Evolutionary conservation across 2,113 vertebrate species (phyloP).

Genomic region (Tursiops truncatus): DNA sequence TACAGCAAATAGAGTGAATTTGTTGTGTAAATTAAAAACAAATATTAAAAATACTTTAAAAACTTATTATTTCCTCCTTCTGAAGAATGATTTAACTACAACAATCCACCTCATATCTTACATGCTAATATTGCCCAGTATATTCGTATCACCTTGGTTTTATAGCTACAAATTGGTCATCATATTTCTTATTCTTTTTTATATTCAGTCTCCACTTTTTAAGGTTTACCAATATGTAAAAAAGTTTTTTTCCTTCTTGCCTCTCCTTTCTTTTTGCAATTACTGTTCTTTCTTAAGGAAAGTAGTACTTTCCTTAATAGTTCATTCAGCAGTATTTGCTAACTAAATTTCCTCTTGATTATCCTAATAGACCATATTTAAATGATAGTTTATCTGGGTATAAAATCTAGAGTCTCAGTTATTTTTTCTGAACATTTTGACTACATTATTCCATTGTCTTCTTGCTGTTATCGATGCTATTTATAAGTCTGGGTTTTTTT

Average conservation of each 20-base stretch:
- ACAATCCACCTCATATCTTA: background rate
- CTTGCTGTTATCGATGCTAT: background rate
- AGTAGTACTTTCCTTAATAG: background rate
- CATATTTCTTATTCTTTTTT: background rate
- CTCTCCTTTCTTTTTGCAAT: background rate
- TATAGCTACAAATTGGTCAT: background rate
- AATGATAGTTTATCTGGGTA: background rate
- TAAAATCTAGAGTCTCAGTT: background rate
- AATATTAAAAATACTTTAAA: background rate
- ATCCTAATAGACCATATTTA: background rate
- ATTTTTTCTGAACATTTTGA: background rate
- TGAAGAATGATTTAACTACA: background rate
- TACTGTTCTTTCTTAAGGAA: background rate
- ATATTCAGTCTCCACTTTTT: background rate
- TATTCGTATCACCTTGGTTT: background rate
- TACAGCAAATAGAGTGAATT: background rate
- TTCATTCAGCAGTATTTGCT: background rate
- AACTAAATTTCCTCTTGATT: background rate
- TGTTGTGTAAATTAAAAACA: background rate
- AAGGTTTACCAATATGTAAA: background rate
- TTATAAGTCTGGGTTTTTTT: background rate
- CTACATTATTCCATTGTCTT: background rate
- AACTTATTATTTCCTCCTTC: background rate
- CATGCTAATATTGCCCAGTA: background rate
- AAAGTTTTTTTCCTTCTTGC: background rate